Evolutionary conservation across 1,140 invertebrate species (phyloP).

Genomic region (Drosophila orena): DNA sequence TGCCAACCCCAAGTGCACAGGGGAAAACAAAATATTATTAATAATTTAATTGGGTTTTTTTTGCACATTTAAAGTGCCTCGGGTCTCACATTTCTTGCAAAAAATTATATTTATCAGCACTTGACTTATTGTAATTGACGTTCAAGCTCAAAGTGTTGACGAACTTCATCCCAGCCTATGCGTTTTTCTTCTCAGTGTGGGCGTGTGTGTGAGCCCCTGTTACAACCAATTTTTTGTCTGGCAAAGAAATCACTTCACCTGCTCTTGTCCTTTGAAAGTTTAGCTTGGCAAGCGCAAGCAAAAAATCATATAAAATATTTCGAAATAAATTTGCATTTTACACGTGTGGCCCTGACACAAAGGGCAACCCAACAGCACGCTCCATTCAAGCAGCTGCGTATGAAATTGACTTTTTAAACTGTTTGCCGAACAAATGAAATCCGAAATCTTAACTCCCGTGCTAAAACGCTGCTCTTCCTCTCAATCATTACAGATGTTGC

Average conservation of each 20-base stretch:
- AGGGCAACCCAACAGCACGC: slow-evolving; percentile 1
- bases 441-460: slow-evolving; percentile 17
- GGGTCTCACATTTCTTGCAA: no score
- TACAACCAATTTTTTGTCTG: slow-evolving; percentile 48
- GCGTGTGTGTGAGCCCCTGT: slow-evolving; percentile 12
- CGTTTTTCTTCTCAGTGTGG: neutral
- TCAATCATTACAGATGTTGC: slow-evolving; percentile 87
- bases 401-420: slow-evolving; percentile 79
- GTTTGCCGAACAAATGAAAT: slow-evolving; percentile 68
- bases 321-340: slow-evolving; percentile 74
- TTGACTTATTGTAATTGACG: neutral
- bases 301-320: slow-evolving; percentile 62
- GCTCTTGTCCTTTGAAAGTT: slow-evolving; percentile 44
- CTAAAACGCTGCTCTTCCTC: neutral
- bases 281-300: slow-evolving; percentile 21
- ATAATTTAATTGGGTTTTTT: neutral
- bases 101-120: no score
- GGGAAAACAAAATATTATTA: neutral
- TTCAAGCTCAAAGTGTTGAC: no score
- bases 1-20: neutral
- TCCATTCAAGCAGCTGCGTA: slow-evolving; percentile 37
- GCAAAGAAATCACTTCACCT: slow-evolving; percentile 17
- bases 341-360: slow-evolving; percentile 60
- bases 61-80: neutral
- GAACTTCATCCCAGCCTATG: neutral